phyloP scores from a whole-genome alignment of 2,888 invertebrate genomes.

The Liopterus haemorrhoidalis region DNA sequence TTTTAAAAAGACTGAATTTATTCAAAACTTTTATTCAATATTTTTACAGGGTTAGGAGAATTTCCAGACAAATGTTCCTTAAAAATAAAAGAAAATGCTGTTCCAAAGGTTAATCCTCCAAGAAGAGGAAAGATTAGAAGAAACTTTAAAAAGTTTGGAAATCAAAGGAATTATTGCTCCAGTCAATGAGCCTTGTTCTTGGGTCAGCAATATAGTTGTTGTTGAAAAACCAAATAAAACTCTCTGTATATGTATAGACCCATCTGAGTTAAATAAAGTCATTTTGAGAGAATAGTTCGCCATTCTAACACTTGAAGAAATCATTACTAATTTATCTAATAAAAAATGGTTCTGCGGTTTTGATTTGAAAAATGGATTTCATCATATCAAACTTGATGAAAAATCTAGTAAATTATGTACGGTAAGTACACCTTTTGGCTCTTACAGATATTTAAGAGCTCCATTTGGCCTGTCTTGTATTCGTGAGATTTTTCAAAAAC shows the following conservation, averaged over 20 bases:
- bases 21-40: background rate
- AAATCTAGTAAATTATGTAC: conserved; percentile 3
- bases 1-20: background rate
- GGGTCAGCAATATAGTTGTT: conserved; percentile 4
- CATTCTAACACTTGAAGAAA: conserved; percentile 1
- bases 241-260: background rate
- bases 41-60: conserved; percentile 3
- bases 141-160: background rate
- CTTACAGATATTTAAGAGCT: background rate
- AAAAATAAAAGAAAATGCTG: conserved; percentile 5
- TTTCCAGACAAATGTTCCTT: conserved; percentile 1
- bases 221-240: conserved; percentile 3
- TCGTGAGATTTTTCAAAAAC: conserved; percentile 4
- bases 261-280: background rate
- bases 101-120: background rate
- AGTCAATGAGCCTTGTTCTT: too few relatives aligned
- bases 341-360: background rate
- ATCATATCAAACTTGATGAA: conserved; percentile 6
- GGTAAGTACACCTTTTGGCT: too few relatives aligned
- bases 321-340: conserved; percentile 1
- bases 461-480: conserved; percentile 3
- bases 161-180: too few relatives aligned
- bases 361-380: conserved; percentile 7
- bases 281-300: background rate
- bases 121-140: background rate